Evolutionary conservation across 1,140 invertebrate species (phyloP).

Genomic region (Drosophila burlai): DNA sequence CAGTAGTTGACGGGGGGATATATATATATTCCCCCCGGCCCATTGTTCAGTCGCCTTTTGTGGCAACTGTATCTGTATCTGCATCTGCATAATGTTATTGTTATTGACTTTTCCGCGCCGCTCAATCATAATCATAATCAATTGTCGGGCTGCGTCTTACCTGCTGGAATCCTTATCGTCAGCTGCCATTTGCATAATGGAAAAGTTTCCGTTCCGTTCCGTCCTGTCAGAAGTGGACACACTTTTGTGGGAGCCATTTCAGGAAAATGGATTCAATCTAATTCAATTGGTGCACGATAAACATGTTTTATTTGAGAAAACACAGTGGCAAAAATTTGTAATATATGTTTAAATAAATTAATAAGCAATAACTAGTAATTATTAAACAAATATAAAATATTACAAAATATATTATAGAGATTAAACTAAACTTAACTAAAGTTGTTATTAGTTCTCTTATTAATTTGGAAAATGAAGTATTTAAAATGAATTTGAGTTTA

Average conservation of each 20-base stretch:
- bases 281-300: conserved; percentile 24
- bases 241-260: conserved; percentile 24
- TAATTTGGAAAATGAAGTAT: too few species aligned
- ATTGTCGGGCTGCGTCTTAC: conserved; percentile 60
- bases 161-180: conserved; percentile 65
- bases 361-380: too few species aligned
- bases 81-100: conserved; percentile 75
- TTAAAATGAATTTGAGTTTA: too few species aligned
- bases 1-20: neutral
- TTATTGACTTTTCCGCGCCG: conserved; percentile 76
- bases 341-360: too few species aligned
- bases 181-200: conserved; percentile 71
- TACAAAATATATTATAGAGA: too few species aligned
- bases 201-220: conserved; percentile 24
- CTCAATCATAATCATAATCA: conserved; percentile 82
- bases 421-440: too few species aligned
- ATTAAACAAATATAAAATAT: too few species aligned
- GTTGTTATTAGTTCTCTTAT: too few species aligned
- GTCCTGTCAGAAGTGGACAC: conserved; percentile 28
- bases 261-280: conserved; percentile 9
- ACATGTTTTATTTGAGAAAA: neutral
- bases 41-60: conserved; percentile 54
- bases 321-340: neutral
- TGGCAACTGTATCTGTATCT: conserved; percentile 48
- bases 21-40: conserved; percentile 13